These are phyloP conservation scores for Galleria mellonella DNA, from an alignment of 1,140 invertebrate genomes.

Conservation along the genomic window DNA sequence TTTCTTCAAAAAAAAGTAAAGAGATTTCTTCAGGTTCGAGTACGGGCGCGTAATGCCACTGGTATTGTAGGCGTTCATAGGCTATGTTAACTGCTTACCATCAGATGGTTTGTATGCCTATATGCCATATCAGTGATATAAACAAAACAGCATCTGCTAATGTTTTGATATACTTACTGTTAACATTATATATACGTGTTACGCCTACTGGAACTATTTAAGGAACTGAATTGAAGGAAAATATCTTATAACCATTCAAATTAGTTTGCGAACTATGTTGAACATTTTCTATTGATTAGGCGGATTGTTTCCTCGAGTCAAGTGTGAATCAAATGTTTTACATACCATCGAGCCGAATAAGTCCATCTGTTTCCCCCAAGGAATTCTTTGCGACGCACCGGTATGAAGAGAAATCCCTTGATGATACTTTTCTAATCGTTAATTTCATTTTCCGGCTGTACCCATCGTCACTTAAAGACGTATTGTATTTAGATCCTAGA, in stretches of 20 bases:
- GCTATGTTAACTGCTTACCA: no score
- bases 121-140: no score
- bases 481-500: constrained; percentile 90
- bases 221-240: no score
- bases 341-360: constrained; percentile 93
- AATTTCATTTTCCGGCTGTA: constrained; percentile 93
- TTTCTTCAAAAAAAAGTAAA: no score
- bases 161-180: no score
- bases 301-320: background rate
- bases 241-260: background rate
- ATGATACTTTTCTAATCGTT: constrained; percentile 86
- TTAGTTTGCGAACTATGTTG: background rate
- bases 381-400: constrained; percentile 96
- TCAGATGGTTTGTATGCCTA: no score
- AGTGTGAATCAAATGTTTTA: constrained; percentile 3
- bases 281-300: background rate
- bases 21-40: no score
- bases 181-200: no score
- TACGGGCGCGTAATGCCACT: no score
- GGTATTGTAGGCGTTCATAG: no score
- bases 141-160: no score
- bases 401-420: constrained; percentile 89
- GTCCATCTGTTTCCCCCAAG: constrained; percentile 92
- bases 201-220: no score
- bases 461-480: constrained; percentile 83